These are phyloP conservation scores for Mellilla xanthometata DNA, from an alignment of 2,888 invertebrate genomes.

Conservation along the genomic window DNA sequence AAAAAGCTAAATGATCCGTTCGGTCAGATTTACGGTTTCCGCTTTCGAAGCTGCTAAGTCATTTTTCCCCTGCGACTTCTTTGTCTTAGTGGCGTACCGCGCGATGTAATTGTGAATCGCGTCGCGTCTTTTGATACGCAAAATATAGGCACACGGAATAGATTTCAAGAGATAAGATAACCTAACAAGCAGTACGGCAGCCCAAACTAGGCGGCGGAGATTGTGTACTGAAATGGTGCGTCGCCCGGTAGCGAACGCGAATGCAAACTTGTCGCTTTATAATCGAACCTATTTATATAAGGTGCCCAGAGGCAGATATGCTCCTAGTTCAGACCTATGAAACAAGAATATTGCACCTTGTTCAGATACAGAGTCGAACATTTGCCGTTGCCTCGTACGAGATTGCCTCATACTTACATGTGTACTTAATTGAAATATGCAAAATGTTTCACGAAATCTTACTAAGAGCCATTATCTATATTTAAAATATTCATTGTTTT, in stretches of 20 bases:
- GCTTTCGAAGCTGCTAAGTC: background rate
- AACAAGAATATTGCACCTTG: slow-evolving; percentile 9
- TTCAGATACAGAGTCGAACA: slow-evolving; percentile 6
- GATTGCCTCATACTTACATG: slow-evolving; percentile 1
- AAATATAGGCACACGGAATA: slow-evolving; percentile 37
- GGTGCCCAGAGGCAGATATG: slow-evolving; percentile 33
- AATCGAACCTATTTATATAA: slow-evolving; percentile 57
- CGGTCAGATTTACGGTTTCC: slow-evolving; percentile 4
- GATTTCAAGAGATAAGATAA: slow-evolving; percentile 47
- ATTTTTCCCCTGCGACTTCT: slow-evolving; percentile 12
- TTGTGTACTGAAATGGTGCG: slow-evolving; percentile 42
- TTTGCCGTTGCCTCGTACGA: background rate
- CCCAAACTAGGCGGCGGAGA: slow-evolving; percentile 43
- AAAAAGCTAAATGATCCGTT: background rate
- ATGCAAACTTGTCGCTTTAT: slow-evolving; percentile 56
- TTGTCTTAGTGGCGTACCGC: slow-evolving; percentile 10
- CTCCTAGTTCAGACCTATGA: slow-evolving; percentile 11
- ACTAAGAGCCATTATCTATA: too few species aligned
- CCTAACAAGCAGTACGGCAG: slow-evolving; percentile 32
- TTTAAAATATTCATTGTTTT: too few species aligned
- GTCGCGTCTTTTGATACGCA: slow-evolving; percentile 26
- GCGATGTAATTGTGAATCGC: slow-evolving; percentile 23
- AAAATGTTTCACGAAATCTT: background rate
- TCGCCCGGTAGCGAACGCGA: slow-evolving; percentile 40
- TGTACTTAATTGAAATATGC: background rate